phyloP scores from a whole-genome alignment of 2,797 vertebrate genomes.

The Chaunax sp. region DNA sequence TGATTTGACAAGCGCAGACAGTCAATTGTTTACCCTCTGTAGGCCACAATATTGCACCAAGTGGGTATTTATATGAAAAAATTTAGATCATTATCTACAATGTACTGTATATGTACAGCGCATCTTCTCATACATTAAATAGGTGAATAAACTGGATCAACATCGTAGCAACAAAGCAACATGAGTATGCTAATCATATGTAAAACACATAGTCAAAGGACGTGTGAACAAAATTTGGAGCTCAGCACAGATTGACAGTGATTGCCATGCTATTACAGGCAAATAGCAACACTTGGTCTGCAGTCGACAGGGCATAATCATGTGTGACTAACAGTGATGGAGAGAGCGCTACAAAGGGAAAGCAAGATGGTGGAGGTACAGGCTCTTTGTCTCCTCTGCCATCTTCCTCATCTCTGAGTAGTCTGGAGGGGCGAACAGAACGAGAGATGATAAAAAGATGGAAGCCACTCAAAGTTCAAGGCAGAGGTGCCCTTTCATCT shows the following conservation, averaged over 20 bases:
- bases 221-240: conserved; percentile 66
- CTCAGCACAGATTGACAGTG: conserved; percentile 74
- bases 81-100: conserved; percentile 36
- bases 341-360: conserved; percentile 76
- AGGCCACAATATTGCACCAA: conserved; percentile 32
- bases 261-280: conserved; percentile 85
- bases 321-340: conserved; percentile 78
- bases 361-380: conserved; percentile 70
- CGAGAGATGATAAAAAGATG: conserved; percentile 80
- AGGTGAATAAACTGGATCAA: conserved; percentile 37
- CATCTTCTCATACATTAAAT: conserved; percentile 28
- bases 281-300: conserved; percentile 83
- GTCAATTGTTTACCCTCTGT: conserved; percentile 56
- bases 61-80: conserved; percentile 50
- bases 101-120: conserved; percentile 15
- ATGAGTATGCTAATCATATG: conserved; percentile 74
- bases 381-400: conserved; percentile 78
- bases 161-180: conserved; percentile 12
- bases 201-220: conserved; percentile 69
- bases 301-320: conserved; percentile 82
- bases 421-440: conserved; percentile 64
- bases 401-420: conserved; percentile 73
- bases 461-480: conserved; percentile 84
- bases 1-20: conserved; percentile 39
- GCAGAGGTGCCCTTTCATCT: conserved; percentile 84